Evolutionary conservation across 1,140 invertebrate species (phyloP), one percentile per base, ranked within the genome.

Genomic region (Popillia japonica): DNA sequence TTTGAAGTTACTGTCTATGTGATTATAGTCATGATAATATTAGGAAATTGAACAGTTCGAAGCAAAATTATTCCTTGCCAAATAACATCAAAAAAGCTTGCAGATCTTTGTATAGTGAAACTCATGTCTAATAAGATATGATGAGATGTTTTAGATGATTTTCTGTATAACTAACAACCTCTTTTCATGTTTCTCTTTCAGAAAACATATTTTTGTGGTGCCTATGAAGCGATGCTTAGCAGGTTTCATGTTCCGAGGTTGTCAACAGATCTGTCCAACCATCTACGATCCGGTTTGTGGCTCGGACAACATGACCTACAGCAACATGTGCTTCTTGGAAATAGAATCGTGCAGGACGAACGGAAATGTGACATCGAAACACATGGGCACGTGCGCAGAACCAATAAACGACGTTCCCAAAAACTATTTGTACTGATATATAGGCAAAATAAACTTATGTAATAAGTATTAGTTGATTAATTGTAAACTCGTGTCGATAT

Each of bases 271-370:
- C 78, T 98, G 96, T 85, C 92, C 95, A 1, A 89, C 91, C 0
- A 93, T 95, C 77, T 96, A 95, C 85, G 94, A 97, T 83, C 96
- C 95, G 0, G 94, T 97, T 10, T 98, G 96, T 86, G 96, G 95
- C 20, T 94, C 93, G 0, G 96, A 98, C 85, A 91, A 92, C 55
- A 94, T 94, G 88, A 97, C 95, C 0, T 98, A 98, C 90, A 93
- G 93, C 81, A 98, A 98, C 86, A 93, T 93, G 80, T 98, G 97
- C 86, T 97, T 98, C 90, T 89, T 98, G 80, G 93, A 95, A 85
- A 94, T 96, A 84, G 95, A 96, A 87, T 96, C 95, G 81, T 97
- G 96, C 85, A 90, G 94, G 82, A 94, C 94, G 78, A 91, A 93
- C 88, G 92, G 89, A 78, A 84, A 91, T 74, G 91, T 93, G 6